phyloP scores from a whole-genome alignment of 2,113 vertebrate genomes.

The Elephantulus edwardii region DNA sequence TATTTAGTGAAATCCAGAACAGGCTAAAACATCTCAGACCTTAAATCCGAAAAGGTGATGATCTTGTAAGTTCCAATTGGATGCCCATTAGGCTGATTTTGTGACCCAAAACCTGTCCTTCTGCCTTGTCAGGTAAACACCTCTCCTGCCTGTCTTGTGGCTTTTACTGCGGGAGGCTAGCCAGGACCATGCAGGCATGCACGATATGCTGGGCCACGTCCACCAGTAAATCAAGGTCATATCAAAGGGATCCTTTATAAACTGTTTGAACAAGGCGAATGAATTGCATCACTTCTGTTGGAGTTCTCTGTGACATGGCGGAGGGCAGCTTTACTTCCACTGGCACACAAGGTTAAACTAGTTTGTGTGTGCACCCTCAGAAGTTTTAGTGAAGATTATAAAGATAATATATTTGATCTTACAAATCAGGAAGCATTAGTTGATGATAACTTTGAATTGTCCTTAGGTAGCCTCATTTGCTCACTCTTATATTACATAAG shows the following conservation, averaged over 20 bases:
- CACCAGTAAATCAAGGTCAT: constrained; percentile 4
- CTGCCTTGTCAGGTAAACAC: neutral
- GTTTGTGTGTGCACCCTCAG: neutral
- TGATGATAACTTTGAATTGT: neutral
- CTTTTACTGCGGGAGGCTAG: neutral
- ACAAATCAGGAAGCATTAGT: constrained; percentile 9
- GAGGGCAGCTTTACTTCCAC: neutral
- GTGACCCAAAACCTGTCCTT: neutral
- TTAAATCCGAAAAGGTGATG: neutral
- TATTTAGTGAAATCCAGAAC: neutral
- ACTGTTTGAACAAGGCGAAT: neutral
- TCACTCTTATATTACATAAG: neutral
- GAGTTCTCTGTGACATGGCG: neutral
- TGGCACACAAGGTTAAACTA: neutral
- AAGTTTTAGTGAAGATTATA: neutral
- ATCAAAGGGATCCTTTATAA: constrained; percentile 37
- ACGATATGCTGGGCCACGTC: neutral
- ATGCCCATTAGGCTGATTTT: neutral
- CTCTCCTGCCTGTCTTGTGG: neutral
- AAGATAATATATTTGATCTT: neutral
- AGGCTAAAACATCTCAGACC: neutral
- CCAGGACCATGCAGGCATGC: neutral
- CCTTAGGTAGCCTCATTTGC: neutral
- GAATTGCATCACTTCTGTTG: neutral
- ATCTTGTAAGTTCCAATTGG: neutral